phyloP scores from a whole-genome alignment of 2,888 invertebrate genomes.

The Bellardia pandia region DNA sequence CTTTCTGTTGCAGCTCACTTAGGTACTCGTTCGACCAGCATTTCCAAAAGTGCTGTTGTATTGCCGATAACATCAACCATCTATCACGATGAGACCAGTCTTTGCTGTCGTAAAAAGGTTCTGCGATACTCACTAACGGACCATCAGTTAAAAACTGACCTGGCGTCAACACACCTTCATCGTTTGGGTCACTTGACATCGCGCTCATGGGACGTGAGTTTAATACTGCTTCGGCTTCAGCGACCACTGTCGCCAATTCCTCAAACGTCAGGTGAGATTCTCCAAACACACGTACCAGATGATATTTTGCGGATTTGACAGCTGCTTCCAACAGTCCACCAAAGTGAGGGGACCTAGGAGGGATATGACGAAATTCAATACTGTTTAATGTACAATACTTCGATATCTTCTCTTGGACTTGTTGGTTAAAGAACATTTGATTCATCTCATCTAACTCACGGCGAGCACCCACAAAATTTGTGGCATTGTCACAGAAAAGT shows the following conservation, averaged over 20 bases:
- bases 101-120: constrained; percentile 15
- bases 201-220: constrained; percentile 72
- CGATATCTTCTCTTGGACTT: constrained; percentile 34
- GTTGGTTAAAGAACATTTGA: constrained; percentile 48
- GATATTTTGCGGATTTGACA: neutral
- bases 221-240: constrained; percentile 56
- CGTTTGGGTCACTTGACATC: constrained; percentile 68
- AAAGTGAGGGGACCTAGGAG: no score
- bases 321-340: neutral
- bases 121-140: constrained; percentile 55
- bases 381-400: constrained; percentile 57
- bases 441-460: constrained; percentile 50
- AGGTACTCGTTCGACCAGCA: constrained; percentile 67
- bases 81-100: no score
- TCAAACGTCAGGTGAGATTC: neutral
- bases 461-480: constrained; percentile 68
- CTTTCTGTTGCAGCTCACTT: no score
- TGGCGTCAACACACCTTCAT: constrained; percentile 67
- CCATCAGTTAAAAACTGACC: constrained; percentile 66
- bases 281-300: neutral
- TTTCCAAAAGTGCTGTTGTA: constrained; percentile 61
- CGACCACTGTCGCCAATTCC: neutral
- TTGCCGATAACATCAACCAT: constrained; percentile 25
- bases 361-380: no score
- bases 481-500: constrained; percentile 70